These are phyloP conservation scores for Pomatorhinus ruficollis DNA, from an alignment of 2,113 vertebrate genomes.

Conservation along the genomic window DNA sequence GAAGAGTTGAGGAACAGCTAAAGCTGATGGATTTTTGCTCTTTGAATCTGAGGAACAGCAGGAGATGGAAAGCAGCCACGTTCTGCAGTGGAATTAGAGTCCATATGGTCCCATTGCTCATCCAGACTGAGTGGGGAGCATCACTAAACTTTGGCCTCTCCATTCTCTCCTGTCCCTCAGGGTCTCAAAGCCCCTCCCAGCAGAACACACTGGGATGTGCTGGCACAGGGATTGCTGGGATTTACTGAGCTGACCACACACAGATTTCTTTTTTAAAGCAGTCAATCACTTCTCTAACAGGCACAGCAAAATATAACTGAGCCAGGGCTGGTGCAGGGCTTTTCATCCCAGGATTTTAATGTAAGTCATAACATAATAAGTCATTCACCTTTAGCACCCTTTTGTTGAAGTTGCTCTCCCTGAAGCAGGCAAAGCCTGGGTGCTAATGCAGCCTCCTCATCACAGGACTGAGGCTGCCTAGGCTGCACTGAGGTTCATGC, in stretches of 20 bases:
- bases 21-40: constrained; percentile 25
- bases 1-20: background rate
- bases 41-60: background rate
- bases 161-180: background rate
- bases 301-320: background rate
- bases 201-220: background rate
- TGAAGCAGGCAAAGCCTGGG: background rate
- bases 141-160: background rate
- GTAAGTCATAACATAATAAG: background rate
- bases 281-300: background rate
- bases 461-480: background rate
- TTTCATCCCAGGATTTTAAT: background rate
- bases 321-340: background rate
- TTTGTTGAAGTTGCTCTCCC: background rate
- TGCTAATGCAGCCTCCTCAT: background rate
- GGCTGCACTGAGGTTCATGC: background rate
- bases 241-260: background rate
- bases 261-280: background rate
- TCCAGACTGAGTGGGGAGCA: background rate
- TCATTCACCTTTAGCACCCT: background rate
- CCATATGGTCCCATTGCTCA: constrained; percentile 27
- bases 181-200: background rate
- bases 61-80: constrained; percentile 14
- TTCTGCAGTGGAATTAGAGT: constrained; percentile 1
- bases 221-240: background rate